phyloP scores from a whole-genome alignment of 1,140 invertebrate genomes.

The Papilio glaucus region DNA sequence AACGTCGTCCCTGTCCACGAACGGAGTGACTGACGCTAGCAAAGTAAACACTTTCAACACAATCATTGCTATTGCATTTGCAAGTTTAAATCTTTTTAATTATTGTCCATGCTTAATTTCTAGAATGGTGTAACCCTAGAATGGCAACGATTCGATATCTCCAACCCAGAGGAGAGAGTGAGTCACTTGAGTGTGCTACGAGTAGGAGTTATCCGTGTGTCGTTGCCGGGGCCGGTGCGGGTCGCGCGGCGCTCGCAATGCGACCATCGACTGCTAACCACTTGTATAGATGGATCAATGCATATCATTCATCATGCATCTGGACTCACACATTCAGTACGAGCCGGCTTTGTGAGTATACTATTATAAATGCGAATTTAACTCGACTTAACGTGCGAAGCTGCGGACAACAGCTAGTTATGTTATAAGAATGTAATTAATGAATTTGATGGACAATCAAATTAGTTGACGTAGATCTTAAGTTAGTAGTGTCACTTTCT shows the following conservation, averaged over 20 bases:
- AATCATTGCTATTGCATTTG: too few relatives aligned
- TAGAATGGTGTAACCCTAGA: slow-evolving; percentile 73
- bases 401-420: not conserved
- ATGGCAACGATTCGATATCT: slow-evolving; percentile 69
- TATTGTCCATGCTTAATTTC: slow-evolving; percentile 28
- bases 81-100: too few relatives aligned
- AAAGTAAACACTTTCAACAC: too few relatives aligned
- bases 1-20: too few relatives aligned
- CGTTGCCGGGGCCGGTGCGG: slow-evolving; percentile 63
- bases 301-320: slow-evolving; percentile 58
- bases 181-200: slow-evolving; percentile 49
- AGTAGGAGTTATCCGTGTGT: slow-evolving; percentile 54
- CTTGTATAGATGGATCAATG: slow-evolving; percentile 76
- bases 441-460: too few relatives aligned
- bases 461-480: too few relatives aligned
- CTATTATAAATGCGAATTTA: not conserved
- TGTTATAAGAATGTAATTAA: too few relatives aligned
- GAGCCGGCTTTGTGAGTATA: slow-evolving; percentile 69
- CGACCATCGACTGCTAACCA: slow-evolving; percentile 59
- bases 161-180: slow-evolving; percentile 48
- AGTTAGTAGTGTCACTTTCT: too few relatives aligned
- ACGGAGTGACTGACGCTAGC: too few relatives aligned
- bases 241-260: slow-evolving; percentile 58
- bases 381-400: not conserved
- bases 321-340: slow-evolving; percentile 64